A percentile compares a stretch with the other conserved stretches of the same genome.
phyloP scores from a whole-genome alignment of 2,113 vertebrate species.

The Tupaia tana region DNA sequence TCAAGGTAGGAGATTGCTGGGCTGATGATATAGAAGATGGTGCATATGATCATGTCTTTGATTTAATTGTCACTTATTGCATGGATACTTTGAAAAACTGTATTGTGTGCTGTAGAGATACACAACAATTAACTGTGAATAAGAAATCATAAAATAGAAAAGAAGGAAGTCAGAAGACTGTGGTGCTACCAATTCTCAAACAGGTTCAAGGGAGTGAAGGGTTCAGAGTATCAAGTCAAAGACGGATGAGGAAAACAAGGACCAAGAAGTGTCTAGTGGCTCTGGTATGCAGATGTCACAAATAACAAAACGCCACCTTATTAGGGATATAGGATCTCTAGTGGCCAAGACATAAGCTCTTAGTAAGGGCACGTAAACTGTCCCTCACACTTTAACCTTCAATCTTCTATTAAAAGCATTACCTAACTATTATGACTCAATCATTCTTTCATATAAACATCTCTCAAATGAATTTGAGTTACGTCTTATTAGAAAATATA shows the following conservation, averaged over 20 bases:
- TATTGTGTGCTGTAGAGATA: no score
- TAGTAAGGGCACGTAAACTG: background rate
- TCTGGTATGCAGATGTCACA: background rate
- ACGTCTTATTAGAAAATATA: background rate
- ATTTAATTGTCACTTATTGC: no score
- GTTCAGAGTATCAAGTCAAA: background rate
- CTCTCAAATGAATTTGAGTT: background rate
- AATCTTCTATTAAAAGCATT: background rate
- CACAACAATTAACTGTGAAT: no score
- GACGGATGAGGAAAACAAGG: background rate
- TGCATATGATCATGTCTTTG: no score
- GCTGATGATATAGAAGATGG: background rate
- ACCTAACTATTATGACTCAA: background rate
- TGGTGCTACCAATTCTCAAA: background rate
- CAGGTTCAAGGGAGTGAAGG: no score
- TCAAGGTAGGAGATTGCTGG: background rate
- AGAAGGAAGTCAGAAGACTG: background rate
- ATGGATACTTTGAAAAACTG: no score
- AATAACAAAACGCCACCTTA: background rate
- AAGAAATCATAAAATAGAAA: no score
- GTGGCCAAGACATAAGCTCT: background rate
- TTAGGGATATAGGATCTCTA: background rate
- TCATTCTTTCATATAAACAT: background rate
- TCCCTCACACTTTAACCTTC: background rate
- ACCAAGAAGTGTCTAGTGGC: background rate